phyloP scores from a whole-genome alignment of 2,888 invertebrate genomes.

The Glyphotaelius pellucidus region DNA sequence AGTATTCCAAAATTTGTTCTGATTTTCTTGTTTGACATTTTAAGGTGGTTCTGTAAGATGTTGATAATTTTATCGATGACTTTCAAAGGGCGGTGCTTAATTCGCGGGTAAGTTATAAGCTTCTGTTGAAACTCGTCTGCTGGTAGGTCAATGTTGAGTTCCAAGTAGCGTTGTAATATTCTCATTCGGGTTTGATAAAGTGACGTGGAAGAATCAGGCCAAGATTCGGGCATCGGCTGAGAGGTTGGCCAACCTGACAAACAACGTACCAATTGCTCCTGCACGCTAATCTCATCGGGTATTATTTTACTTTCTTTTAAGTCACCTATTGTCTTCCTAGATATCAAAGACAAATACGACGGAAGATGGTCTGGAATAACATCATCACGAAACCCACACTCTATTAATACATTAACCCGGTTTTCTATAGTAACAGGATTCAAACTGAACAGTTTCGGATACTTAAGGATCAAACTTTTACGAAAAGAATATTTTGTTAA shows the following conservation, averaged over 20 bases:
- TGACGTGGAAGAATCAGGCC: slow-evolving; percentile 68
- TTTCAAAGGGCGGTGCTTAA: slow-evolving; percentile 74
- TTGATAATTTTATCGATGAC: slow-evolving; percentile 72
- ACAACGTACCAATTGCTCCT: slow-evolving; percentile 73
- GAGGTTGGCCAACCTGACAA: slow-evolving; percentile 77
- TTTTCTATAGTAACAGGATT: slow-evolving; percentile 66
- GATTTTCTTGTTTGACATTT: slow-evolving; percentile 73
- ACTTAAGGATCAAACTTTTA: background rate
- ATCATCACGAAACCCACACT: slow-evolving; percentile 72
- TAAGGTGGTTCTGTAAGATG: slow-evolving; percentile 71
- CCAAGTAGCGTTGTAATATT: slow-evolving; percentile 74
- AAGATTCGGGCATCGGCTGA: slow-evolving; percentile 69
- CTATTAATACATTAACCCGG: slow-evolving; percentile 72
- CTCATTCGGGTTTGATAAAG: slow-evolving; percentile 72
- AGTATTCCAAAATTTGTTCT: slow-evolving; percentile 74
- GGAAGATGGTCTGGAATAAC: slow-evolving; percentile 67
- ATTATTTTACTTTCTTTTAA: slow-evolving; percentile 70
- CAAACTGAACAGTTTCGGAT: slow-evolving; percentile 49
- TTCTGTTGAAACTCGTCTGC: slow-evolving; percentile 73
- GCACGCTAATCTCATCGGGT: slow-evolving; percentile 70
- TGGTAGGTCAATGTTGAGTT: slow-evolving; percentile 72
- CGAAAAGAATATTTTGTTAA: slow-evolving; percentile 37
- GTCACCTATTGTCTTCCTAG: slow-evolving; percentile 65
- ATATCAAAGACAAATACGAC: slow-evolving; percentile 34
- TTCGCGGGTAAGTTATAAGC: slow-evolving; percentile 73